These are phyloP conservation scores for Geococcyx californianus DNA, from an alignment of 2,113 vertebrate species.

Conservation along the genomic window DNA sequence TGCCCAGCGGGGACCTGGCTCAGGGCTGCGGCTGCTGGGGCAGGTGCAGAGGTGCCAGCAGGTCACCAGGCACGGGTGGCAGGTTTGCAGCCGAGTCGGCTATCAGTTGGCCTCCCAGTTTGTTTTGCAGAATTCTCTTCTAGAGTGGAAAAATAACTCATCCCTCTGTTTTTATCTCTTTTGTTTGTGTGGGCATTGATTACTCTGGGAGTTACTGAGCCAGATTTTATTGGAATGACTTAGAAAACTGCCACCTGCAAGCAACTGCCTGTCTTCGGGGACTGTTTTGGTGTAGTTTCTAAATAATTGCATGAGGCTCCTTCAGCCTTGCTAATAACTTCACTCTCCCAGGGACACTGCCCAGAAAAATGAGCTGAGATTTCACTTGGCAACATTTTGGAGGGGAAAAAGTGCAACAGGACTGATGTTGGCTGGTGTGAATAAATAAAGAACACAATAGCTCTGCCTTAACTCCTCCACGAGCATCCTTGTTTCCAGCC, in stretches of 20 bases:
- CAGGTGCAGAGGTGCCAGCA: rapidly evolving
- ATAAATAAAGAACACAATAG: neutral
- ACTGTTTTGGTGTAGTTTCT: slow-evolving; percentile 29
- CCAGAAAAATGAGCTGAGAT: slow-evolving; percentile 15
- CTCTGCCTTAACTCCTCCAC: neutral
- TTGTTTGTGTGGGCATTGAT: slow-evolving; percentile 37
- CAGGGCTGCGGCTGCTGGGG: neutral
- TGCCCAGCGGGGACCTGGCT: neutral
- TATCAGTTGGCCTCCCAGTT: neutral
- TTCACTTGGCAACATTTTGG: neutral
- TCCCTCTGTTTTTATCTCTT: neutral
- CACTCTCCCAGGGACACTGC: neutral
- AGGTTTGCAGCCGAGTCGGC: neutral
- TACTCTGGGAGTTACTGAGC: neutral
- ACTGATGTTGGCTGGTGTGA: neutral
- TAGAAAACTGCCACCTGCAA: slow-evolving; percentile 37
- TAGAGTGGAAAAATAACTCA: neutral
- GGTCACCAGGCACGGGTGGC: neutral
- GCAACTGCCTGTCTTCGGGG: neutral
- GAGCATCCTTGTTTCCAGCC: neutral
- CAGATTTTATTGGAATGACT: slow-evolving; percentile 23
- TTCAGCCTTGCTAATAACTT: slow-evolving; percentile 18
- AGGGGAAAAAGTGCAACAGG: slow-evolving; percentile 2
- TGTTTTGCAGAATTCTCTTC: neutral
- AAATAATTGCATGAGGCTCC: slow-evolving; percentile 30